Percentiles rank a stretch among this genome's conserved stretches.
Evolutionary conservation across 2,888 invertebrate genomes (phyloP).

Genomic region (Noctua janthina): DNA sequence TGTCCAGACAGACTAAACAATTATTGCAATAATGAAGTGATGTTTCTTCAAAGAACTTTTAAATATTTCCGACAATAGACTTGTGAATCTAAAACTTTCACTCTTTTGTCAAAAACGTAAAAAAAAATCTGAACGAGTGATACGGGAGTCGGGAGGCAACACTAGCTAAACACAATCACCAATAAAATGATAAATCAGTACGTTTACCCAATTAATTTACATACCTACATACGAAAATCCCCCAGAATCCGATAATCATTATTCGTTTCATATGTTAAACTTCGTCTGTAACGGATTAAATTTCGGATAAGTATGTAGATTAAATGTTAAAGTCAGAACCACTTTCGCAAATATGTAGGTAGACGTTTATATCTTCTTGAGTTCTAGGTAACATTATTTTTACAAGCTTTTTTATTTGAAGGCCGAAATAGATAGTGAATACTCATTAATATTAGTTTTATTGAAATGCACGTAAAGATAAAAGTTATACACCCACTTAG

Average conservation of each 20-base stretch:
- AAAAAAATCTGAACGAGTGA: neutral
- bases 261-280: slow-evolving; percentile 40
- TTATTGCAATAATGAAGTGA: slow-evolving; percentile 30
- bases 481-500: slow-evolving; percentile 23
- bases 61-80: slow-evolving; percentile 27
- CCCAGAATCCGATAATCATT: slow-evolving; percentile 27
- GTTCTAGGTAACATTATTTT: slow-evolving; percentile 15
- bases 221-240: slow-evolving; percentile 32
- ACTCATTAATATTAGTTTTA: slow-evolving; percentile 43
- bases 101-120: slow-evolving; percentile 20
- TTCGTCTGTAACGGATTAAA: slow-evolving; percentile 34
- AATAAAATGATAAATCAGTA: slow-evolving; percentile 43
- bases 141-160: neutral
- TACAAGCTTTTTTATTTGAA: slow-evolving; percentile 15
- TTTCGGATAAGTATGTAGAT: slow-evolving; percentile 21
- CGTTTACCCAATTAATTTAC: slow-evolving; percentile 40
- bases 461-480: slow-evolving; percentile 20
- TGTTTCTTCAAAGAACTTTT: slow-evolving; percentile 20
- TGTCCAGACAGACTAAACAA: slow-evolving; percentile 26
- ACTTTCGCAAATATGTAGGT: slow-evolving; percentile 60
- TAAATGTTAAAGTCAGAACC: slow-evolving; percentile 38
- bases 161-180: neutral
- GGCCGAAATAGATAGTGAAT: slow-evolving; percentile 15
- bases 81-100: slow-evolving; percentile 33
- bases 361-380: slow-evolving; percentile 13